phyloP scores from a whole-genome alignment of 2,888 invertebrate genomes.

The Patella pellucida region DNA sequence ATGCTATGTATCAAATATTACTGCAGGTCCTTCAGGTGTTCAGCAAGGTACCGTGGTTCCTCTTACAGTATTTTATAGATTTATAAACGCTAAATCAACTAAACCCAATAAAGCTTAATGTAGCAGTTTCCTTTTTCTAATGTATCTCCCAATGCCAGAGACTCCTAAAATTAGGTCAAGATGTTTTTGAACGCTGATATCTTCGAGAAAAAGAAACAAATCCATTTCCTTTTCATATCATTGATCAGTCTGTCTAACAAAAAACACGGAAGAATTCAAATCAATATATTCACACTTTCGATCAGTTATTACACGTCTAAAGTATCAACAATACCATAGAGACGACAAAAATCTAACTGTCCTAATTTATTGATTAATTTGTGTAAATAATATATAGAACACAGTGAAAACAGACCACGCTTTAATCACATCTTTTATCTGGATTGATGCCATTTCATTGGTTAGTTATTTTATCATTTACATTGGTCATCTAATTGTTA shows the following conservation, averaged over 20 bases:
- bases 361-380: neutral
- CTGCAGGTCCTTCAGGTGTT: too few species aligned
- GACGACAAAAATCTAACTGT: neutral
- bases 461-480: neutral
- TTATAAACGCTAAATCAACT: too few species aligned
- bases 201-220: too few species aligned
- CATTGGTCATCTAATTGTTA: neutral
- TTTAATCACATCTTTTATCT: neutral
- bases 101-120: too few species aligned
- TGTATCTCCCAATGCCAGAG: too few species aligned
- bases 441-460: neutral
- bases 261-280: neutral
- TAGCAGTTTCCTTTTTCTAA: too few species aligned
- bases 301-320: neutral
- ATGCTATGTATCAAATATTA: too few species aligned
- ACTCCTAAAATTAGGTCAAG: too few species aligned
- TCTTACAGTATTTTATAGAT: too few species aligned
- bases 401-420: neutral
- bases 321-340: slow-evolving; percentile 9
- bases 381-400: neutral
- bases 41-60: too few species aligned
- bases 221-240: too few species aligned
- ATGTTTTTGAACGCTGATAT: too few species aligned
- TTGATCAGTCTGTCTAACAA: neutral
- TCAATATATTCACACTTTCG: neutral